These are phyloP conservation scores for Schrankia costaestrigalis DNA, from an alignment of 2,888 invertebrate genomes.

Conservation along the genomic window DNA sequence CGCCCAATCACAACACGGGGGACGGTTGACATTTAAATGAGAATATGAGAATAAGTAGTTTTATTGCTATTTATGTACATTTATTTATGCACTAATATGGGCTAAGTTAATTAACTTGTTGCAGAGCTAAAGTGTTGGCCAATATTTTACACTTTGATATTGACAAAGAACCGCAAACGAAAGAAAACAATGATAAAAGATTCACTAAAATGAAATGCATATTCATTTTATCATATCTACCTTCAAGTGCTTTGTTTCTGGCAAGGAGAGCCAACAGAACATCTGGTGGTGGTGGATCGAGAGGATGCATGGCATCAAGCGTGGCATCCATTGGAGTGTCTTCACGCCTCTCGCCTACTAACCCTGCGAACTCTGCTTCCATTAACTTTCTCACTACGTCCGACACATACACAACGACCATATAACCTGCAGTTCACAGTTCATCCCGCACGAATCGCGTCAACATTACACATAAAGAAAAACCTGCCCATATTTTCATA, in stretches of 20 bases:
- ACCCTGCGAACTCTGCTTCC: conserved; percentile 55
- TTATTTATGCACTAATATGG: no score
- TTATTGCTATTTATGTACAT: no score
- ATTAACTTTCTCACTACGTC: conserved; percentile 49
- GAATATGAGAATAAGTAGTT: no score
- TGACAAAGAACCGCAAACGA: no score
- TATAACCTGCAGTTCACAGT: conserved; percentile 35
- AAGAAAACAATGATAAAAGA: no score
- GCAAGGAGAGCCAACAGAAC: conserved; percentile 91
- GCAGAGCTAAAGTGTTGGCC: no score
- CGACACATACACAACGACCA: conserved; percentile 48
- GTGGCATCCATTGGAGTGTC: conserved; percentile 52
- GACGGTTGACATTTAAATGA: no score
- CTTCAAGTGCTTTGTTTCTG: conserved; percentile 93
- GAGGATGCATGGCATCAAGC: conserved; percentile 62
- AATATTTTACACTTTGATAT: no score
- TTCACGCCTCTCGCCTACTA: conserved; percentile 53
- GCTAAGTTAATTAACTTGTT: no score
- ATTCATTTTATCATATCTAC: conserved; percentile 67
- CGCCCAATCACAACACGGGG: no score
- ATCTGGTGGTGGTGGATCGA: conserved; percentile 87
- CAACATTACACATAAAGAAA: conserved; percentile 34
- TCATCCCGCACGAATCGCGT: conserved; percentile 46
- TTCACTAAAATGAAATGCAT: background rate
- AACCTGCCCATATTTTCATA: conserved; percentile 48